Conservation (phyloP, 2,888 invertebrate genomes). For the Campoletis raptor region DNA sequence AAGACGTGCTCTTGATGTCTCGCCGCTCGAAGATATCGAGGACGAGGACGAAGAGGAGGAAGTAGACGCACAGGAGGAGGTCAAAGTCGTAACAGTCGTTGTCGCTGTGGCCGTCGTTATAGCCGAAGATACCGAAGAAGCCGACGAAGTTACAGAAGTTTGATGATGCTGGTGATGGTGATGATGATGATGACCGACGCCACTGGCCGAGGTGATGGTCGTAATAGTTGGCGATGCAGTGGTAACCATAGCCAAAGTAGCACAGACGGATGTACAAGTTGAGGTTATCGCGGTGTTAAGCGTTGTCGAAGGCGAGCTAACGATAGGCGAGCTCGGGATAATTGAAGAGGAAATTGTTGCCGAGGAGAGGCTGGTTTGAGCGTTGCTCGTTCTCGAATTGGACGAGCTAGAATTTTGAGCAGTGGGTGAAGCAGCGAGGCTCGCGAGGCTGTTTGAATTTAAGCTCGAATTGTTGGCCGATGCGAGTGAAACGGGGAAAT, state of each 20-base stretch:
- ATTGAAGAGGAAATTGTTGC: conserved; percentile 29
- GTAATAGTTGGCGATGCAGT: conserved; percentile 75
- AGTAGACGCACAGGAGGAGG: conserved; percentile 68
- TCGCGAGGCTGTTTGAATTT: conserved; percentile 14
- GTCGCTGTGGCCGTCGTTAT: conserved; percentile 69
- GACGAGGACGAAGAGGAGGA: conserved; percentile 68
- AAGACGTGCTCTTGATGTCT: conserved; percentile 75
- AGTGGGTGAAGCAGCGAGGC: background rate
- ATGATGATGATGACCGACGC: conserved; percentile 26
- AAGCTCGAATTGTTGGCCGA: conserved; percentile 70
- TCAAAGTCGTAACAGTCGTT: conserved; percentile 64
- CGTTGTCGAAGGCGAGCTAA: conserved; percentile 68
- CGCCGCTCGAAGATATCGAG: conserved; percentile 73
- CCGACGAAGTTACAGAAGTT: conserved; percentile 74
- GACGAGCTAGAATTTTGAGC: conserved; percentile 51
- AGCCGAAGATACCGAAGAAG: background rate
- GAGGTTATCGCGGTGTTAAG: conserved; percentile 74
- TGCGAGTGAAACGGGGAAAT: conserved; percentile 69
- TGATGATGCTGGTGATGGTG: conserved; percentile 56
- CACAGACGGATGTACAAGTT: conserved; percentile 72
- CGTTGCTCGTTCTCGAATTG: conserved; percentile 53
- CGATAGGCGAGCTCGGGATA: conserved; percentile 65
- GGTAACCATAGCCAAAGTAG: conserved; percentile 70
- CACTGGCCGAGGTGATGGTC: conserved; percentile 69
- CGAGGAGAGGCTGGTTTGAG: conserved; percentile 19